Evolutionary conservation across 1,140 invertebrate genomes (phyloP).

Genomic region (Odontomachus brunneus): DNA sequence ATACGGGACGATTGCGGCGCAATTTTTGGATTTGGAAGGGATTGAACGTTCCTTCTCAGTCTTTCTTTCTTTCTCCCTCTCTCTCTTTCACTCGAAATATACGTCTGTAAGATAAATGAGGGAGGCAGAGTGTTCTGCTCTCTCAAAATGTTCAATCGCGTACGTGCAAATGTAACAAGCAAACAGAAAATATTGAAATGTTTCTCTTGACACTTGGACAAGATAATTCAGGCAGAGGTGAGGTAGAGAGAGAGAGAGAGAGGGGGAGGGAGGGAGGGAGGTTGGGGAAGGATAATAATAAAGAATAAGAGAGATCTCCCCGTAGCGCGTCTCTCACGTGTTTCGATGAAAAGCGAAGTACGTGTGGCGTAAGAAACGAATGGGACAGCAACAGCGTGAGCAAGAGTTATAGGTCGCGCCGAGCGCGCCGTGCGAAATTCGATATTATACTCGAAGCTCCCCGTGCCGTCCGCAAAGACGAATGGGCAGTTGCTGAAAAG

Average conservation of each 20-base stretch:
- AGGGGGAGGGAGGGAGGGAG: too few species aligned
- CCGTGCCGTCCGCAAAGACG: conserved; percentile 30
- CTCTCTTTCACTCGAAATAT: too few species aligned
- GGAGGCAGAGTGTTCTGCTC: too few species aligned
- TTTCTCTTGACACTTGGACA: background rate
- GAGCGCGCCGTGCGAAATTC: conserved; percentile 23
- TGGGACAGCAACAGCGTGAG: conserved; percentile 22
- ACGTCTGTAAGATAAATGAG: background rate
- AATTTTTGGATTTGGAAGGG: background rate
- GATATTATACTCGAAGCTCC: conserved; percentile 49
- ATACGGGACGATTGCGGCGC: background rate
- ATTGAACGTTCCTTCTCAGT: background rate
- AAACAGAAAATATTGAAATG: conserved; percentile 2
- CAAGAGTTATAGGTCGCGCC: conserved; percentile 39
- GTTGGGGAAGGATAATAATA: background rate
- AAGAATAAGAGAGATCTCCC: background rate
- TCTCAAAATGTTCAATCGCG: too few species aligned
- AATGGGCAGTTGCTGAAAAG: conserved; percentile 54
- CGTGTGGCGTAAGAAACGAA: conserved; percentile 36
- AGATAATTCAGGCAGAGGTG: background rate
- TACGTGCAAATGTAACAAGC: too few species aligned
- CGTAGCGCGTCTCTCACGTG: conserved; percentile 8
- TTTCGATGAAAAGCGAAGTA: conserved; percentile 18
- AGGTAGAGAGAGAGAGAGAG: too few species aligned
- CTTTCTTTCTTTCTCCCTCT: too few species aligned